phyloP scores from a whole-genome alignment of 2,797 vertebrate species.

The Basileuterus tristriatus region DNA sequence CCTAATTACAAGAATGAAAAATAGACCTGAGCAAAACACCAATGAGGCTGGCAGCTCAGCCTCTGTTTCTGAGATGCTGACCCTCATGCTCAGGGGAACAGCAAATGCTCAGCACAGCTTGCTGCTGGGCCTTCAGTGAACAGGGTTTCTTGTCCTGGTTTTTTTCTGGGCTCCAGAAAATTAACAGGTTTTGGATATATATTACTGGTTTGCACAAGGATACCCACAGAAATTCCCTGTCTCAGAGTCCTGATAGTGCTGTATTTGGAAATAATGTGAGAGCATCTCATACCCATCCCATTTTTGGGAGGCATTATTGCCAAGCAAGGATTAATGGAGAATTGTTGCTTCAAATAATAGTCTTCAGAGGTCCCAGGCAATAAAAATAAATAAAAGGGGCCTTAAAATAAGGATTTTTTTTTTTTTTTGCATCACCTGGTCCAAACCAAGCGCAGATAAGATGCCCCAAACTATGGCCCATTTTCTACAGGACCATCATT shows the following conservation, averaged over 20 bases:
- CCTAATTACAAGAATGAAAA: slow-evolving; percentile 18
- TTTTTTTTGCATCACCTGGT: neutral
- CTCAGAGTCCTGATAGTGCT: neutral
- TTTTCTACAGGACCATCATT: neutral
- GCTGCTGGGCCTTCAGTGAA: neutral
- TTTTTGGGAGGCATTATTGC: neutral
- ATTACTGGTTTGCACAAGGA: neutral
- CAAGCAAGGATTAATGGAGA: neutral
- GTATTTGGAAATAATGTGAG: neutral
- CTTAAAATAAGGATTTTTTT: neutral
- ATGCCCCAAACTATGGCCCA: neutral
- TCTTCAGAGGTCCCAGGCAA: neutral
- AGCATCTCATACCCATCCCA: neutral
- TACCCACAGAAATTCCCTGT: neutral
- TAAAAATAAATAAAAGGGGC: neutral
- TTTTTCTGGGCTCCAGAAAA: neutral
- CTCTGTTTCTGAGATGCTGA: neutral
- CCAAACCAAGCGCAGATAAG: neutral
- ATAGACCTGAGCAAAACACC: slow-evolving; percentile 38
- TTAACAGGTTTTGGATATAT: neutral
- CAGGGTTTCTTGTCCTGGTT: neutral
- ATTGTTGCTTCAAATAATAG: neutral
- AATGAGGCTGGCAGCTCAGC: neutral
- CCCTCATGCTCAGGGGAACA: neutral
- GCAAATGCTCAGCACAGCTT: neutral